Evolutionary conservation across 2,113 vertebrate genomes (phyloP).

Genomic region (Aldabrachelys gigantea): DNA sequence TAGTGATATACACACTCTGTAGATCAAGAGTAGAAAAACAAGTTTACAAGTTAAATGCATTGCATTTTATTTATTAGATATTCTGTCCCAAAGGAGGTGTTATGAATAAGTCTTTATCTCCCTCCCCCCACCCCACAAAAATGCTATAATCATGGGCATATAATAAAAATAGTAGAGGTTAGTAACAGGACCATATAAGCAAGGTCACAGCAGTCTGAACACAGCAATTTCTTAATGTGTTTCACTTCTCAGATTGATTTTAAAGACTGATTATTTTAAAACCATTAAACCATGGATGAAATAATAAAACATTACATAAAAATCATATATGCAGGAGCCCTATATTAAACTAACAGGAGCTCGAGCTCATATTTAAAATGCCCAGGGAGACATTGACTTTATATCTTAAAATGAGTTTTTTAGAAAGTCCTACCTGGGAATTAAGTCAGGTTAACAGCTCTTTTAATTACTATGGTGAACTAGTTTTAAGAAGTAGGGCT

Average conservation of each 20-base stretch:
- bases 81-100: neutral
- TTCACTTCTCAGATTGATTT: neutral
- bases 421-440: constrained; percentile 10
- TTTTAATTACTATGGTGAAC: constrained; percentile 36
- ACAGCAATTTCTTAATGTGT: neutral
- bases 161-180: neutral
- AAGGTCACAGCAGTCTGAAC: neutral
- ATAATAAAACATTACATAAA: constrained; percentile 18
- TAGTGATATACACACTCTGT: neutral
- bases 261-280: neutral
- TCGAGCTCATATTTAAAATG: constrained; percentile 7
- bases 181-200: neutral
- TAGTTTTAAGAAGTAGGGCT: constrained; percentile 20
- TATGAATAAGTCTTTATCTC: neutral
- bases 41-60: neutral
- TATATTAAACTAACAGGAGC: constrained; percentile 11
- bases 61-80: neutral
- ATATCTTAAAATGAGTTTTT: constrained; percentile 32
- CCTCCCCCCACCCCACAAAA: neutral
- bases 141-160: neutral
- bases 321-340: neutral
- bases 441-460: constrained; percentile 14
- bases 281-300: neutral
- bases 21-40: no score
- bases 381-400: constrained; percentile 36